These are phyloP conservation scores for Pectinophora gossypiella DNA, from an alignment of 1,140 invertebrate genomes.

Conservation along the genomic window DNA sequence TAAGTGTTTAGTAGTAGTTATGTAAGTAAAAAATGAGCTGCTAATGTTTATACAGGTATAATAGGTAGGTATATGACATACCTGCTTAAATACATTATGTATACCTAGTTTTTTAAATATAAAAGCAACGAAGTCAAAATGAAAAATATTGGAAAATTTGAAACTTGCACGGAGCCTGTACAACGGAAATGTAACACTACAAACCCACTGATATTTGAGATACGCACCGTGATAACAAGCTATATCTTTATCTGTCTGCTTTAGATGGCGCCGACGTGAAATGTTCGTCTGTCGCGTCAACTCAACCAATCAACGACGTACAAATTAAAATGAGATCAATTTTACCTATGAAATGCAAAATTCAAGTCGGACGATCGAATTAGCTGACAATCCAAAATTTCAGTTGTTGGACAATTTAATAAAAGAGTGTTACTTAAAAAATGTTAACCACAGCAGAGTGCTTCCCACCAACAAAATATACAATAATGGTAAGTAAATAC, in stretches of 20 bases:
- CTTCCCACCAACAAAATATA: not conserved
- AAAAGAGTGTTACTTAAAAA: not conserved
- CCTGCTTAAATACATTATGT: too few relatives aligned
- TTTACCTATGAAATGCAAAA: not conserved
- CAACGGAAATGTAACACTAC: too few relatives aligned
- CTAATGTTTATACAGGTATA: too few relatives aligned
- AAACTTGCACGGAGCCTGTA: too few relatives aligned
- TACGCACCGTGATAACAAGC: not conserved
- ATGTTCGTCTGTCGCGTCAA: not conserved
- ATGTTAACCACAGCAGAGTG: not conserved
- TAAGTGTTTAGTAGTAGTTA: too few relatives aligned
- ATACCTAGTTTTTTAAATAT: too few relatives aligned
- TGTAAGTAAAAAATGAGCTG: too few relatives aligned
- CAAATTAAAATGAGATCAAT: not conserved
- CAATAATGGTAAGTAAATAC: not conserved
- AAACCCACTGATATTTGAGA: too few relatives aligned
- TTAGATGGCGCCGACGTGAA: not conserved
- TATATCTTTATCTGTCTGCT: not conserved
- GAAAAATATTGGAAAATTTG: too few relatives aligned
- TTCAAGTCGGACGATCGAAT: not conserved
- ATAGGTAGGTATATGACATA: too few relatives aligned
- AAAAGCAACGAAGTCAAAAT: too few relatives aligned
- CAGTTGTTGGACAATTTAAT: not conserved
- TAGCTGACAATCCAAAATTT: not conserved
- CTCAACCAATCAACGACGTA: not conserved